Evolutionary conservation across 2,797 vertebrate genomes (phyloP).

Genomic region (Danio choprae): DNA sequence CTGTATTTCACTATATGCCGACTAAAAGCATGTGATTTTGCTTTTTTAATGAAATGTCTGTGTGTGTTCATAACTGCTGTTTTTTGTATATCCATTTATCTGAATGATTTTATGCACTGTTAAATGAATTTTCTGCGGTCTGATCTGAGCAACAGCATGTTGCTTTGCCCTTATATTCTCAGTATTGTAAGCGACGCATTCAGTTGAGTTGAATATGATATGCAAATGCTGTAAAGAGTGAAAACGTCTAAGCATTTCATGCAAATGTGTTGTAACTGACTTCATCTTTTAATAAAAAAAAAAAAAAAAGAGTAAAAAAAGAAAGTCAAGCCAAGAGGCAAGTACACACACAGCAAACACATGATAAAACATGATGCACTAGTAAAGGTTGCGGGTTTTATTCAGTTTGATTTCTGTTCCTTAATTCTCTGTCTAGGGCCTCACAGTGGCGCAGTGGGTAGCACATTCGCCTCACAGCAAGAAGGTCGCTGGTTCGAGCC

Average conservation of each 20-base stretch:
- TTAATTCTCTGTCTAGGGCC: neutral
- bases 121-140: neutral
- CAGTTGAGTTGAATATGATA: neutral
- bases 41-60: constrained; percentile 2
- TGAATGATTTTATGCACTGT: neutral
- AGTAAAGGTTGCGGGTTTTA: neutral
- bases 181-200: neutral
- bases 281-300: neutral
- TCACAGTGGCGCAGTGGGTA: too few relatives aligned
- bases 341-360: neutral
- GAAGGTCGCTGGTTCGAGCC: too few relatives aligned
- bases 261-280: neutral
- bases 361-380: neutral
- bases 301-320: neutral
- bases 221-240: constrained; percentile 11
- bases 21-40: neutral
- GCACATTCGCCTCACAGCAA: too few relatives aligned
- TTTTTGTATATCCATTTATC: neutral
- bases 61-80: neutral
- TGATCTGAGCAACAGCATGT: constrained; percentile 3
- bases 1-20: constrained; percentile 10
- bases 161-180: constrained; percentile 6
- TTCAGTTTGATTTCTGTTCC: neutral
- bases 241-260: constrained; percentile 27
- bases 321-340: neutral